Evolutionary conservation across 37 sponge, comb jelly and placozoan species (phyloP), one percentile per base, ranked within the genome.

Genomic region (Beroe ovata): DNA sequence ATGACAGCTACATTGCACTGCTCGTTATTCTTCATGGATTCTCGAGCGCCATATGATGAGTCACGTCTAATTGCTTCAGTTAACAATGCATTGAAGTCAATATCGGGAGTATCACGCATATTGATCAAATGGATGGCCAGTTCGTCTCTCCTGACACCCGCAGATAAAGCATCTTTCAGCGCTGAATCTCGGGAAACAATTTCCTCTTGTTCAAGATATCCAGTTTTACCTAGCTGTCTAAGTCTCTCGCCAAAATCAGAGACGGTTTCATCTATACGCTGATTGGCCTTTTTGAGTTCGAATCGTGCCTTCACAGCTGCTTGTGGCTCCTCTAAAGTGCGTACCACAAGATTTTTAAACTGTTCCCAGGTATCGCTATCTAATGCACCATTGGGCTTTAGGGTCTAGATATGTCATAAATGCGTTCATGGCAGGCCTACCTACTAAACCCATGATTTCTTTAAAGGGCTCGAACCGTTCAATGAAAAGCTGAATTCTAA

Each of bases 61-160:
- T 71, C 71, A 20, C 29, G 71, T 71, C 28, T 29, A 2, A 71
- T 28, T 33, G 71, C 71, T 71, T 71, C 71, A 71, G 35, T 38
- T 8, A 71, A 38, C 36, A 71, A 6, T 29, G 4, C 71, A 20
- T 18, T 2, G 34, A 71, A 71, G 8, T 35, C 1, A 35, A 35
- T 21, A 20, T 71, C 71, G 6, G 38, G 20, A n/a, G n/a, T n/a
- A n/a, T n/a, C n/a, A n/a, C n/a, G n/a, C 29, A 71, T 4, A 20
- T 34, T 71, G 71, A 71, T 34, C 8, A 71, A 38, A 34, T 6
- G 32, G 1, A 34, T 20, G 8, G 20, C 36, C 8, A 71, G 38
- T 4, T 71, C 71, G 20, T 71, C 71, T 34, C 38, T 29, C 8
- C 8, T 1, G 20, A 71, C 71, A 6, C 71, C 71, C 3, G 37